Conservation (phyloP, 2,888 invertebrate genomes). For the Eulithis testata region DNA sequence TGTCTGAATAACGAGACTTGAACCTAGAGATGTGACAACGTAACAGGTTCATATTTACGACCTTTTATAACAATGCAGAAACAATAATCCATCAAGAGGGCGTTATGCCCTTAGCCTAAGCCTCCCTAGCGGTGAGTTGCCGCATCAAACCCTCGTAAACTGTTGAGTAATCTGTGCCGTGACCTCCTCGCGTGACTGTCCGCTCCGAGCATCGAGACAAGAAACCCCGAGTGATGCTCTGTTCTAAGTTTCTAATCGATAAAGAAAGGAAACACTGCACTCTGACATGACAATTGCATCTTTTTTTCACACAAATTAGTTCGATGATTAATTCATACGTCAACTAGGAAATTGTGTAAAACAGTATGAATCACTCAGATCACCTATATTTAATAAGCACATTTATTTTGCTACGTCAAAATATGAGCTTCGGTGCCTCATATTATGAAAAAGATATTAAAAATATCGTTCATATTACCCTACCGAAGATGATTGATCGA, state of each 20-base stretch:
- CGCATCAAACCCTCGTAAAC: slow-evolving; percentile 30
- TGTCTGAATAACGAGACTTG: slow-evolving; percentile 30
- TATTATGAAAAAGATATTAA: slow-evolving; percentile 1
- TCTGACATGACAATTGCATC: neutral
- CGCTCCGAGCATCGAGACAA: slow-evolving; percentile 28
- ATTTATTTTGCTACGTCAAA: neutral
- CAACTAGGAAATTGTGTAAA: neutral
- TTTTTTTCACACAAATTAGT: neutral
- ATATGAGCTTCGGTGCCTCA: neutral
- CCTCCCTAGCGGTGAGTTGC: slow-evolving; percentile 29
- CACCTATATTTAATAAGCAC: neutral
- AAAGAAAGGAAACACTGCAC: neutral
- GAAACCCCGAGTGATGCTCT: slow-evolving; percentile 32
- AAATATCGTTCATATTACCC: slow-evolving; percentile 8
- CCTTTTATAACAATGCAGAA: slow-evolving; percentile 10
- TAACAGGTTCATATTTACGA: slow-evolving; percentile 3
- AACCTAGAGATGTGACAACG: slow-evolving; percentile 28
- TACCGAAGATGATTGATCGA: slow-evolving; percentile 20
- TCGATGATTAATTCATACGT: neutral
- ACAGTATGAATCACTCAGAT: neutral
- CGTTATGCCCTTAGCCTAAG: slow-evolving; percentile 16
- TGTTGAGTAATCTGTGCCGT: slow-evolving; percentile 19
- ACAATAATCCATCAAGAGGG: slow-evolving; percentile 14
- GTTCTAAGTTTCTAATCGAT: slow-evolving; percentile 26
- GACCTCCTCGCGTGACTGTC: slow-evolving; percentile 42